Conservation (phyloP, 2,113 vertebrate genomes). For the Lynx canadensis region DNA sequence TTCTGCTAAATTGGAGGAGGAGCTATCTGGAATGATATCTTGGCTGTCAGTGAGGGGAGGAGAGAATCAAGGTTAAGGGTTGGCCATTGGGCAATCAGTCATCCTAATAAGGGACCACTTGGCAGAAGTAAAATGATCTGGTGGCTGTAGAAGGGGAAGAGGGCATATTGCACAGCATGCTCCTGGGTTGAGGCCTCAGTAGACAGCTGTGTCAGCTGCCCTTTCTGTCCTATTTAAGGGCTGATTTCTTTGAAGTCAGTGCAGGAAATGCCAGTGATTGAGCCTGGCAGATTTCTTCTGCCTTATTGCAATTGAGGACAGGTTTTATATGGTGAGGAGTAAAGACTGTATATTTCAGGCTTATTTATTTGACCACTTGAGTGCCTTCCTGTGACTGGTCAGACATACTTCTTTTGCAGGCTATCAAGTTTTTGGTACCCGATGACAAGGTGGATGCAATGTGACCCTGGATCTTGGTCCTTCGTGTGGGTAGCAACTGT, state of each 20-base stretch:
- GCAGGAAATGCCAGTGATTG: constrained; percentile 64
- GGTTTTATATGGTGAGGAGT: constrained; percentile 57
- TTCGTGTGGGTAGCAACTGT: neutral
- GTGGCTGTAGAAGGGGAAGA: neutral
- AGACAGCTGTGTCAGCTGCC: constrained; percentile 28
- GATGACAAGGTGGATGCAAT: neutral
- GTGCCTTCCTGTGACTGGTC: constrained; percentile 11
- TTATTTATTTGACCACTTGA: constrained; percentile 40
- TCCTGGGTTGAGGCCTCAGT: neutral
- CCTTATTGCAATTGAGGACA: constrained; percentile 43
- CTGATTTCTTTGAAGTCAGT: constrained; percentile 52
- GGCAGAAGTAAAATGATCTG: constrained; percentile 43
- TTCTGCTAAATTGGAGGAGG: neutral
- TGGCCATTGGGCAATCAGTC: neutral
- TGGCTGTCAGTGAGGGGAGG: neutral
- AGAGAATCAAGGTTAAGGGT: constrained; percentile 13
- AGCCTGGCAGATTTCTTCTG: constrained; percentile 54
- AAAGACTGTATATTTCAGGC: constrained; percentile 29
- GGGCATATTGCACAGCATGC: neutral
- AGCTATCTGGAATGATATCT: neutral
- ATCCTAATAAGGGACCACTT: neutral
- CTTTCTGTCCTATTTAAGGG: constrained; percentile 49
- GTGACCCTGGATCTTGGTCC: neutral
- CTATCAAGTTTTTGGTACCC: constrained; percentile 29
- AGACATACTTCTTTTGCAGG: neutral